Evolutionary conservation across 2,888 invertebrate genomes (phyloP).

Genomic region (Cerastis rubricosa): DNA sequence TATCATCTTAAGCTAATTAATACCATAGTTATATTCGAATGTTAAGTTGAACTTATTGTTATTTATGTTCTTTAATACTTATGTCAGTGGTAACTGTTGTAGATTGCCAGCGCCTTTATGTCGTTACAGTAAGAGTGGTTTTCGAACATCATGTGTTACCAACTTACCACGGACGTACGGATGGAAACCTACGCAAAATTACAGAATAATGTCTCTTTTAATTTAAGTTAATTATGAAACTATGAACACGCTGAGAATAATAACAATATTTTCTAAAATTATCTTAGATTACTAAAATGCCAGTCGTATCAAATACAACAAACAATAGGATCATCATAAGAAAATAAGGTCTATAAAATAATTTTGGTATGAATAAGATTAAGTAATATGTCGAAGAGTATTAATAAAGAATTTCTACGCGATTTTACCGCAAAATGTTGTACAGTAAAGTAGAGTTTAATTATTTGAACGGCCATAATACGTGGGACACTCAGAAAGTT

Average conservation of each 20-base stretch:
- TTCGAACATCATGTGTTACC: neutral
- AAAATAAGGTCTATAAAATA: conserved; percentile 5
- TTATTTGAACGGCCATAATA: neutral
- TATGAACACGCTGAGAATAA: neutral
- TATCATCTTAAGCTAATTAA: conserved; percentile 22
- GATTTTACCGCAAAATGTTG: neutral
- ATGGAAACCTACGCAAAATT: neutral
- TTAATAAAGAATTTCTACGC: neutral
- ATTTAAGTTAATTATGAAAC: neutral
- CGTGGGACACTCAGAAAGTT: too few species aligned
- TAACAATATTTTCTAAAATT: conserved; percentile 1
- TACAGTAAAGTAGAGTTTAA: neutral
- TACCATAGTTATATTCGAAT: conserved; percentile 21
- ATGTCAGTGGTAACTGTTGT: neutral
- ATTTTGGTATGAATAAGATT: conserved; percentile 7
- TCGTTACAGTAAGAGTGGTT: neutral
- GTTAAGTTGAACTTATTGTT: neutral
- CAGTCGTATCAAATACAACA: conserved; percentile 18
- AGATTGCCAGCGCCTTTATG: neutral
- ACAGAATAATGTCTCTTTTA: neutral
- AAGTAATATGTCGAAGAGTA: conserved; percentile 5
- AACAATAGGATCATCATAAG: neutral
- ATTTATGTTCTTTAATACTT: conserved; percentile 2
- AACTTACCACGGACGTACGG: neutral
- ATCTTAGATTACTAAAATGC: conserved; percentile 17